Evolutionary conservation across 2,113 vertebrate genomes (phyloP).

Genomic region (Rhinopomastus cyanomelas): DNA sequence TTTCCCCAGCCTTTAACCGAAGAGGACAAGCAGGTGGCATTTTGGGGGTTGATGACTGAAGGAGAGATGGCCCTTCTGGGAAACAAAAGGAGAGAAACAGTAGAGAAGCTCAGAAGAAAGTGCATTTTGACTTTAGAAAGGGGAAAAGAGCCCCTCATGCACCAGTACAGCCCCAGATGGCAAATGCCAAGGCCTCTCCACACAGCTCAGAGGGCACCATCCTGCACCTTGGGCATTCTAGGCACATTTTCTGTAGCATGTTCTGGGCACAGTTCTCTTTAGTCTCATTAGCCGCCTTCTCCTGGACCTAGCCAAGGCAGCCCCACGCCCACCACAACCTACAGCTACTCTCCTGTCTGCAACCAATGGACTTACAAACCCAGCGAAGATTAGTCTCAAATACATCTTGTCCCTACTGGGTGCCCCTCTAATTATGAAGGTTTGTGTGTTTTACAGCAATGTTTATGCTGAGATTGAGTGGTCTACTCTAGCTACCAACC

Average conservation of each 20-base stretch:
- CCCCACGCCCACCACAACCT: neutral
- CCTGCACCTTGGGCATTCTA: neutral
- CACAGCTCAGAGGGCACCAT: neutral
- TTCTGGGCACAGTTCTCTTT: neutral
- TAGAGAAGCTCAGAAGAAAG: neutral
- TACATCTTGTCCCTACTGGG: neutral
- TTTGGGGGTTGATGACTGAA: neutral
- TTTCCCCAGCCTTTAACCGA: neutral
- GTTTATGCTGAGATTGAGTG: neutral
- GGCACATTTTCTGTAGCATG: accelerated
- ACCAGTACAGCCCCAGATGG: neutral
- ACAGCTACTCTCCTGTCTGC: neutral
- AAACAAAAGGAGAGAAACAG: neutral
- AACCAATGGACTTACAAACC: neutral
- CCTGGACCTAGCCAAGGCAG: neutral
- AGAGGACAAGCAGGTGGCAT: neutral
- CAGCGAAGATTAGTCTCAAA: neutral
- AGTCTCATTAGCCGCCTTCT: neutral
- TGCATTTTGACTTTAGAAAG: neutral
- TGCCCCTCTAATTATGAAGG: neutral
- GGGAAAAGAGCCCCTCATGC: neutral
- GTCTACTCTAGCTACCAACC: no score
- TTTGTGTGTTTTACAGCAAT: neutral
- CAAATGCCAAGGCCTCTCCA: neutral
- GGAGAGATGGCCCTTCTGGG: neutral